Percentiles rank a stretch among this genome's conserved stretches.
Evolutionary conservation across 2,888 invertebrate species (phyloP).

Genomic region (Lycophotia porphyrea): DNA sequence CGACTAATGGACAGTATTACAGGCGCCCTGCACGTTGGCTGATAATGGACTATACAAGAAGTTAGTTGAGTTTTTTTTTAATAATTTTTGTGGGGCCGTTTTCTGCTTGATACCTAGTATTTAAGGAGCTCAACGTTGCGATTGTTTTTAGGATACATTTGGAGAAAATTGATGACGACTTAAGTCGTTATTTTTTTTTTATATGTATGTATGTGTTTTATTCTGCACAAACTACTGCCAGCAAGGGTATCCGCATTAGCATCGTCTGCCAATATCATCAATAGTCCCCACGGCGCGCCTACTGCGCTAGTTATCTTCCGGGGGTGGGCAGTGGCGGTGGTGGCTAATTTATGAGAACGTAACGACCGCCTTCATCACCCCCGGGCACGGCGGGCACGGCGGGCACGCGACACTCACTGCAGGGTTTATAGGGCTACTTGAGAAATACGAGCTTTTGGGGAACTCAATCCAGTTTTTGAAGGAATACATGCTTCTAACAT

Average conservation of each 20-base stretch:
- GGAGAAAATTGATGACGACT: neutral
- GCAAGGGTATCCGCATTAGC: conserved; percentile 19
- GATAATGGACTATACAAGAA: conserved; percentile 27
- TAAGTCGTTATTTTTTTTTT: neutral
- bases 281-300: conserved; percentile 27
- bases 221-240: neutral
- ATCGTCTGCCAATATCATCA: conserved; percentile 39
- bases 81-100: neutral
- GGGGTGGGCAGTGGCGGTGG: conserved; percentile 27
- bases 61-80: neutral
- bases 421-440: neutral
- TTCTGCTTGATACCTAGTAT: conserved; percentile 15
- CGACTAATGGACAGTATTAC: conserved; percentile 41
- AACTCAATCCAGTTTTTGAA: conserved; percentile 1
- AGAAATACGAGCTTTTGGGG: conserved; percentile 2
- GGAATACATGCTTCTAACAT: neutral
- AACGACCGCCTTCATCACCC: conserved; percentile 45
- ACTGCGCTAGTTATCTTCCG: conserved; percentile 37
- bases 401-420: conserved; percentile 44
- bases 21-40: conserved; percentile 17
- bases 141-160: neutral
- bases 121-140: neutral
- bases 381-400: conserved; percentile 41
- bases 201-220: neutral
- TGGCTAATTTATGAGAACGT: conserved; percentile 48